Base-by-base conservation (phyloP, 2,888 invertebrate species). In the Aricia artaxerxes region DNA sequence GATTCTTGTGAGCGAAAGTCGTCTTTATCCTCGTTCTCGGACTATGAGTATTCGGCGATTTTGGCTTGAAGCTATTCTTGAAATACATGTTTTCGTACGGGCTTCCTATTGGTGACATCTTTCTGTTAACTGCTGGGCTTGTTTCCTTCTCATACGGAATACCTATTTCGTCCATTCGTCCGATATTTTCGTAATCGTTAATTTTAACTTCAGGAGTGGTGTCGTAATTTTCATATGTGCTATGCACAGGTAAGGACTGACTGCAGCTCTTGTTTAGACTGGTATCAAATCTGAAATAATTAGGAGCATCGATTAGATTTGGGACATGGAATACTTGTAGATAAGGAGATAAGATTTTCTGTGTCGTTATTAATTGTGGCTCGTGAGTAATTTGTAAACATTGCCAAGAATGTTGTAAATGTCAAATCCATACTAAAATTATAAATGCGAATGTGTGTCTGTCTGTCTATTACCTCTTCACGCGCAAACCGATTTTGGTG, bases 11-110 rank as follows among this genome's bases (percentile, higher is more conserved):
- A 9, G 94, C 92, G 83, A 95, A 95, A 1, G 88, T 89, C 0
- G 96, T 96, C 85, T 95, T 96, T 49, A 96, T 96, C 86, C 95
- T 92, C 2, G 95, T 95, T 81, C 96, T 92, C 1, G 96, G 96
- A 87, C 89, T 95, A 90, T 89, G 95, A 64, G 93, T 95, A 83
- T 90, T 94, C 0, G 92, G 95, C 57, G 91, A 95, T 84, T 91
- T 94, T 61, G 92, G 94, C 86, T 93, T 92, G 7, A 94, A 81
- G 73, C 87, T 90, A 80, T 89, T 91, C 82, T 95, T 90, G 78
- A 91, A 88, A 77, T 93, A 91, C 1, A 96, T 94, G 86, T 96
- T 97, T 87, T 97, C 96, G 84, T 96, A 96, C 0, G 95, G 95
- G 83, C 95, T 95, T 4, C 89, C 88, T 79, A 89, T 85, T 0